Conservation (phyloP, 2,797 vertebrate genomes). For the Malacoctenus gilli region DNA sequence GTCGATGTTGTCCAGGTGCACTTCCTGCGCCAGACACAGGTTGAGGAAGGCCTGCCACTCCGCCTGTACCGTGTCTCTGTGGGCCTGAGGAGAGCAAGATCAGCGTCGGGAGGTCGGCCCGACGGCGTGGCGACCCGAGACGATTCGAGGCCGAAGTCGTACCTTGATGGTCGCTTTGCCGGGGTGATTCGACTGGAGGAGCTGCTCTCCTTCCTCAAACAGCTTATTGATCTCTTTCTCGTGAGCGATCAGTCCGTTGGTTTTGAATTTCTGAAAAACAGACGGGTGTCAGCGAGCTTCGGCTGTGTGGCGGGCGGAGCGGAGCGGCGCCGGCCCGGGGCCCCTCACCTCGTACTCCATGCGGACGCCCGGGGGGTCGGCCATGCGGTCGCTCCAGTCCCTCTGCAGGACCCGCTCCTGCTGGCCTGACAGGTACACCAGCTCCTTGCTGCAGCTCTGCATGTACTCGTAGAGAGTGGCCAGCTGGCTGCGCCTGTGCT, state of each 20-base stretch:
- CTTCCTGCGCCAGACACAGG: conserved; percentile 90
- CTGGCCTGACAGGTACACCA: conserved; percentile 84
- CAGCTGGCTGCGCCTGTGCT: conserved; percentile 80
- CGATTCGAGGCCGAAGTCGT: too few species aligned
- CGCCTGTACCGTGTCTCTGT: conserved; percentile 82
- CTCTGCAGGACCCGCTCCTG: conserved; percentile 87
- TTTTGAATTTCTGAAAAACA: conserved; percentile 87
- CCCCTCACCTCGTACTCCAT: conserved; percentile 87
- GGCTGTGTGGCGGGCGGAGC: too few species aligned
- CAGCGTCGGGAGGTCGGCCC: too few species aligned
- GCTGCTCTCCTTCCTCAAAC: conserved; percentile 80
- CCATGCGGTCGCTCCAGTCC: conserved; percentile 94
- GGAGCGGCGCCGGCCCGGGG: too few species aligned
- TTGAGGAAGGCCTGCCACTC: conserved; percentile 94
- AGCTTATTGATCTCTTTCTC: conserved; percentile 85
- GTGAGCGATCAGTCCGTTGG: conserved; percentile 84
- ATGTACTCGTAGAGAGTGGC: conserved; percentile 90
- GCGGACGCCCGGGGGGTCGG: conserved; percentile 78
- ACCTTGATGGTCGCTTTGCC: conserved; percentile 84
- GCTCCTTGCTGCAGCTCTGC: conserved; percentile 90
- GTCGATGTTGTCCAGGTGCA: conserved; percentile 87
- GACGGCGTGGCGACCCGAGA: too few species aligned
- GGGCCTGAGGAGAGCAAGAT: conserved; percentile 72
- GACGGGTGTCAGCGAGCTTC: too few species aligned
- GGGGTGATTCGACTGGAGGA: conserved; percentile 84